These are phyloP conservation scores for Pelecanus crispus DNA, from an alignment of 2,113 vertebrate species.

Conservation along the genomic window DNA sequence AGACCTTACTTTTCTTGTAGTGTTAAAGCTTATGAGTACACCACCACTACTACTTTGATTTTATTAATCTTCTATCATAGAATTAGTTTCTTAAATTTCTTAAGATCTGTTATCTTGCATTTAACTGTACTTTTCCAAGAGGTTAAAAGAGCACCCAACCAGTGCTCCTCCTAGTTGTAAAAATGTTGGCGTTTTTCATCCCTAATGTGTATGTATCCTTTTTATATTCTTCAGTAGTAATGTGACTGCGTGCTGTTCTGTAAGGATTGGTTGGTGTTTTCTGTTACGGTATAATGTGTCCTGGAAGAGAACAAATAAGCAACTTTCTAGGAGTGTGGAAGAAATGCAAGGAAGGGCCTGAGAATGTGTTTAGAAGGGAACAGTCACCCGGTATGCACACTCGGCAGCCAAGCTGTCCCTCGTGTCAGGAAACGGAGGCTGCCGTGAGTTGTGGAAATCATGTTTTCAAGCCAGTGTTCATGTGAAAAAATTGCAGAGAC, in stretches of 20 bases:
- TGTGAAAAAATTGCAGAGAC: background rate
- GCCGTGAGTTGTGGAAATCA: background rate
- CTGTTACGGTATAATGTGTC: background rate
- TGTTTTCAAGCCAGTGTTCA: background rate
- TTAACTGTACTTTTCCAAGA: background rate
- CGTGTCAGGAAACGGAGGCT: background rate
- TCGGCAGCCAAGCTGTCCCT: background rate
- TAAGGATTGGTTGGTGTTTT: background rate
- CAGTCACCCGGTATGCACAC: accelerated
- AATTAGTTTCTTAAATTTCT: background rate
- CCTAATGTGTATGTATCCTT: background rate
- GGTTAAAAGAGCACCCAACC: background rate
- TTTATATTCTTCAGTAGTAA: background rate
- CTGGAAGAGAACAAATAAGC: background rate
- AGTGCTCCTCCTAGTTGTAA: background rate
- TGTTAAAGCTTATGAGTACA: background rate
- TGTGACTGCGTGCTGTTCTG: background rate
- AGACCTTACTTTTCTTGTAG: background rate
- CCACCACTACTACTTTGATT: background rate
- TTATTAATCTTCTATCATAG: background rate
- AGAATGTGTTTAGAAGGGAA: background rate
- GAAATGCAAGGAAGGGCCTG: background rate
- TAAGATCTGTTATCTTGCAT: background rate
- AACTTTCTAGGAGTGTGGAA: background rate
- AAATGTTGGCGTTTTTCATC: background rate